Evolutionary conservation across 2,113 vertebrate genomes (phyloP).

Genomic region (Pterocles gutturalis): DNA sequence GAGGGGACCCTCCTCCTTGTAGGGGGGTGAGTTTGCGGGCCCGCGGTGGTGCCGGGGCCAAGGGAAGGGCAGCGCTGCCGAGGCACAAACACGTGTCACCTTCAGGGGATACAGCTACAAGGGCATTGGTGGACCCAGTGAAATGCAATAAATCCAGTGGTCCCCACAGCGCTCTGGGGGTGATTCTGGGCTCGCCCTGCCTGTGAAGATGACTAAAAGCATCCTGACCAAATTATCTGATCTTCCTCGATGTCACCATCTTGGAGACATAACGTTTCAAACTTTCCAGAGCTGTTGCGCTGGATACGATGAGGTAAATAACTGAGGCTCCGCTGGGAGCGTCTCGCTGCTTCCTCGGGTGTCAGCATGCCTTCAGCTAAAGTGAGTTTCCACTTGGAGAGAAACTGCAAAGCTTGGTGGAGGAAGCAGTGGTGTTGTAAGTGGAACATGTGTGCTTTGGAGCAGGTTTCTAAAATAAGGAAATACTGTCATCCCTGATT

Average conservation of each 20-base stretch:
- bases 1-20: not conserved
- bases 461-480: not conserved
- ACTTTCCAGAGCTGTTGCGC: not conserved
- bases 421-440: not conserved
- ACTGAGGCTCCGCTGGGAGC: not conserved
- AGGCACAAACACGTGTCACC: not conserved
- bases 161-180: not conserved
- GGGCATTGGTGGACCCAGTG: not conserved
- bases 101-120: not conserved
- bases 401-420: not conserved
- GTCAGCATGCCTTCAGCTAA: not conserved
- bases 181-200: not conserved
- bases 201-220: not conserved
- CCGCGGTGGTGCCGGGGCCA: not conserved
- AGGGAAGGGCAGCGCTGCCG: rapidly evolving
- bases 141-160: rapidly evolving
- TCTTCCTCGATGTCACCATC: not conserved
- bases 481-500: not conserved
- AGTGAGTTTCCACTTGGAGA: not conserved
- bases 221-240: not conserved
- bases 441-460: not conserved
- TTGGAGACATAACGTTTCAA: not conserved
- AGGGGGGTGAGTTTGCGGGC: rapidly evolving
- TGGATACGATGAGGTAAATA: not conserved
- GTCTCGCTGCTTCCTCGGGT: not conserved